Base-by-base conservation (phyloP, 1,140 invertebrate species). In the Aphelinus atriplicis region DNA sequence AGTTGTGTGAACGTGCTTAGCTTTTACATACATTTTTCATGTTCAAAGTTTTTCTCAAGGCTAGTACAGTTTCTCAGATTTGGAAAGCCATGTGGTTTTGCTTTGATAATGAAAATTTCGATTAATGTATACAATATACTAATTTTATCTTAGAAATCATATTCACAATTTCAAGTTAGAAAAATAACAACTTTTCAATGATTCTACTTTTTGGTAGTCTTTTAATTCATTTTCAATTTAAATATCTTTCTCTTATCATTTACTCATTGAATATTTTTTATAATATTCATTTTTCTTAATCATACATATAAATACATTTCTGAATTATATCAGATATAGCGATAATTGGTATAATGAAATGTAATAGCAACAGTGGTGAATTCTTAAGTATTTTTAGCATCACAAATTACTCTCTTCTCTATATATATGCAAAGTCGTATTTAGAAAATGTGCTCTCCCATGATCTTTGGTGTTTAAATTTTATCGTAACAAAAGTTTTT, bases 311-410 rank as follows among this genome's bases (percentile, higher is more conserved):
- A 26, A 57, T 57, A 10, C 45, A 61, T 61, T 9, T 68, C 56
- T 46, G 46, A 67, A 10, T 67, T 67, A 47, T 64, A 42, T 64
- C 57, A 26, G 26, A 26, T 26, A 26, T 53, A 65, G 50, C 42
- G 46, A 58, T 45, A 48, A 69, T 26, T 26, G n/a, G 4, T 70
- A 69, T 69, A 26, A 53, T 53, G 51, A 53, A 51, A 50, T 61
- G 46, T 50, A 61, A 10, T 53, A 51, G 51, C 46, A 70, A 70
- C 68, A 70, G 43, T 70, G 26, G 61, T 42, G 50, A 60, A 61
- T 70, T 70, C 48, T 70, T 70, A 70, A 70, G 68, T 61, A 70
- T 70, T 61, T 53, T 42, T 43, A 61, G 56, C 46, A 61, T 69
- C 55, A 69, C 56, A 69, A 69, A 67, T 67, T 26, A 60, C 42